phyloP scores from a whole-genome alignment of 2,888 invertebrate species.

The Thera obeliscata region DNA sequence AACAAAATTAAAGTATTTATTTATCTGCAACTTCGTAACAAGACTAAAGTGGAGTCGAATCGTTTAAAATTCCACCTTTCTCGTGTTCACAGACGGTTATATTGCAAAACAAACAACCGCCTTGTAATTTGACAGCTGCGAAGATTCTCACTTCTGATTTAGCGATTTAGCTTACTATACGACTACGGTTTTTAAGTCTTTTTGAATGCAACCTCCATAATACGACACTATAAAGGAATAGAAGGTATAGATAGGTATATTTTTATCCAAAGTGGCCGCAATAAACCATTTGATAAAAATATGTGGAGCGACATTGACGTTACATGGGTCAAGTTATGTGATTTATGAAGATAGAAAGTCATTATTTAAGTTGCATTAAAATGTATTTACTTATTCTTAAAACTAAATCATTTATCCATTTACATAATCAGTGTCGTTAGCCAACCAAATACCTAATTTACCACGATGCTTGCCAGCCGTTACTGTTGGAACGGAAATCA shows the following conservation, averaged over 20 bases:
- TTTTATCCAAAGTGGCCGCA: neutral
- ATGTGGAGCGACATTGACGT: neutral
- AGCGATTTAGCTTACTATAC: neutral
- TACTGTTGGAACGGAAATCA: slow-evolving; percentile 24
- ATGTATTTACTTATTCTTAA: slow-evolving; percentile 4
- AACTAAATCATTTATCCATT: slow-evolving; percentile 7
- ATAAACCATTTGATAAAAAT: neutral
- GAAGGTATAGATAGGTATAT: neutral
- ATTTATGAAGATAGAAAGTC: neutral
- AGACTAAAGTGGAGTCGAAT: slow-evolving; percentile 5
- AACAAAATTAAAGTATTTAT: neutral
- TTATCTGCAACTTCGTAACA: slow-evolving; percentile 11
- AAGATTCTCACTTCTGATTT: slow-evolving; percentile 9
- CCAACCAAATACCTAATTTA: neutral
- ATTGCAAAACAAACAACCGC: slow-evolving; percentile 29
- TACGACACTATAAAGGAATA: neutral
- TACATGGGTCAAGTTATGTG: neutral
- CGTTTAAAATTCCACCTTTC: slow-evolving; percentile 30
- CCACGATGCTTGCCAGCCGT: slow-evolving; percentile 30
- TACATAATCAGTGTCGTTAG: slow-evolving; percentile 4
- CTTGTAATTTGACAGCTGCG: slow-evolving; percentile 19
- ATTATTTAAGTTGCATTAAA: neutral
- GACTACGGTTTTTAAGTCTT: neutral
- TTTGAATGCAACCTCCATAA: neutral
- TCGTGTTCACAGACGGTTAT: slow-evolving; percentile 22